phyloP scores from a whole-genome alignment of 2,888 invertebrate genomes.

The Nycteola revayana region DNA sequence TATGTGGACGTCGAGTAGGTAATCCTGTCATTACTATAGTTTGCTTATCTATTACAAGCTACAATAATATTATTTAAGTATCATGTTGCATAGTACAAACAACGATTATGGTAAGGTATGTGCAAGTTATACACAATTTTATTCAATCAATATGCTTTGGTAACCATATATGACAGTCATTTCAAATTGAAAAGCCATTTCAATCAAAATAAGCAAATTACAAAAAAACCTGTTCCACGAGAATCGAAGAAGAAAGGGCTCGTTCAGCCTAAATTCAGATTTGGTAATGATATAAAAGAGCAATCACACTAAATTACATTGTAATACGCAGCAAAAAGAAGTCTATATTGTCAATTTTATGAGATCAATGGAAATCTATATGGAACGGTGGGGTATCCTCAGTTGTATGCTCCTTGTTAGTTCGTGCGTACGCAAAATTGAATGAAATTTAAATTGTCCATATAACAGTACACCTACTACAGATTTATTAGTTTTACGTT shows the following conservation, averaged over 20 bases:
- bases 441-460: too few relatives aligned
- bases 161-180: too few relatives aligned
- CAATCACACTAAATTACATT: slow-evolving; percentile 33
- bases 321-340: slow-evolving; percentile 26
- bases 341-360: slow-evolving; percentile 19
- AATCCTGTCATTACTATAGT: not conserved
- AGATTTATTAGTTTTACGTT: too few relatives aligned
- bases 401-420: slow-evolving; percentile 8
- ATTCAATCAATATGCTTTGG: too few relatives aligned
- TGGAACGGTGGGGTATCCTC: slow-evolving; percentile 13
- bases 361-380: too few relatives aligned
- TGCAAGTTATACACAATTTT: too few relatives aligned
- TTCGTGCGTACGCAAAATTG: too few relatives aligned
- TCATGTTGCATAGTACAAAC: slow-evolving; percentile 5
- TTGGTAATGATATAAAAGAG: slow-evolving; percentile 38
- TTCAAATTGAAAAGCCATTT: slow-evolving; percentile 15
- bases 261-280: slow-evolving; percentile 32
- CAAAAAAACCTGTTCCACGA: slow-evolving; percentile 26
- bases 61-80: not conserved
- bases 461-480: too few relatives aligned
- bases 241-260: slow-evolving; percentile 23
- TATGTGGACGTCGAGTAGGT: too few relatives aligned
- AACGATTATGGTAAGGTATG: not conserved
- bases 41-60: not conserved
- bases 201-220: slow-evolving; percentile 27